Conservation (phyloP, 2,888 invertebrate genomes). For the Microctonus brassicae region DNA sequence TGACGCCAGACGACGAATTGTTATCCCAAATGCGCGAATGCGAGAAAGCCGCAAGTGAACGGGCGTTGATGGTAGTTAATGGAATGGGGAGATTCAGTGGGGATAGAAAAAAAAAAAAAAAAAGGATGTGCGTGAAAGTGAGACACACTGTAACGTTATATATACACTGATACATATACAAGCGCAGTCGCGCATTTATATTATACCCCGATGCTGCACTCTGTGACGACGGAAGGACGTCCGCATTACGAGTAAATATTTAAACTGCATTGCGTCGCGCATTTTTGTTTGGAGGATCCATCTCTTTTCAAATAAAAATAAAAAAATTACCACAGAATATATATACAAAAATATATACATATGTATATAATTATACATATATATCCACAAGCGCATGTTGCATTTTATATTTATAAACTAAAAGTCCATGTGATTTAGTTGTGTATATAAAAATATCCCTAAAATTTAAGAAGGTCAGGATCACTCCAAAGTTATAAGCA, state of each 20-base stretch:
- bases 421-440: background rate
- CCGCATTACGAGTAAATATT: conserved; percentile 64
- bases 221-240: conserved; percentile 61
- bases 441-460: background rate
- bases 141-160: no score
- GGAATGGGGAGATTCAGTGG: conserved; percentile 27
- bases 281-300: background rate
- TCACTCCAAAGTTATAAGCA: background rate
- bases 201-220: conserved; percentile 24
- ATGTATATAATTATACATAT: no score
- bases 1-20: conserved; percentile 59
- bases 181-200: conserved; percentile 42
- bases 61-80: conserved; percentile 30
- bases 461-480: conserved; percentile 13
- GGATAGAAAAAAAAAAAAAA: conserved; percentile 21
- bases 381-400: background rate
- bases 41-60: background rate
- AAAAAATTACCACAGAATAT: background rate
- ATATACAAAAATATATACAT: background rate
- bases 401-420: background rate
- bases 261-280: conserved; percentile 56
- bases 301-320: background rate
- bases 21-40: conserved; percentile 41
- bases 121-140: conserved; percentile 13
- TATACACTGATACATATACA: no score